Evolutionary conservation across 2,888 invertebrate genomes (phyloP), one percentile per base, ranked within the genome.

Genomic region (Drosophila leonis): DNA sequence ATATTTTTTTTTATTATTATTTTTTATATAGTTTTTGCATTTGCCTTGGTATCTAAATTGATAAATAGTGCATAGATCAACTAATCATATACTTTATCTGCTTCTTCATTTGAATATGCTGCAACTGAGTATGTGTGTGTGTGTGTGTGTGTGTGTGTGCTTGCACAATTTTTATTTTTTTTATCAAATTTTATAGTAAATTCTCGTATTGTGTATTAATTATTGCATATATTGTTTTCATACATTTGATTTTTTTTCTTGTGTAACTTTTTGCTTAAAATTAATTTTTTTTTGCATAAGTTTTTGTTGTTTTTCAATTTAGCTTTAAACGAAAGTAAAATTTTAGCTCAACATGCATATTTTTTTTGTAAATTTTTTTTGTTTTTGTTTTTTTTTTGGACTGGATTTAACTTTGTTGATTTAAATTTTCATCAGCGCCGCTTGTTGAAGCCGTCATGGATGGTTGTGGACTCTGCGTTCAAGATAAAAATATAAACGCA

Each of bases 361-460:
- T n/a, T n/a, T 35, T 48, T 48, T 46, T 24, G 12, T 20, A 24
- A 13, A 5, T 27, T 27, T 46, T 27, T 27, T 31, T 20, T 27
- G 15, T 46, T 27, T 27, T 31, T 20, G 15, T 27, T 31, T 8
- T 48, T 29, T 51, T 35, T 77, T 68, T 78, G 75, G 80, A 80
- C 80, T 68, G 65, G 77, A 81, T 91, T 92, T 92, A 91, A 87
- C 90, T 90, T 88, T 93, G 92, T 87, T 95, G 95, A 94, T 96
- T 96, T 94, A 96, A 94, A 94, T 96, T 96, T 93, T 95, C 96
- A 92, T 96, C 96, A 86, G 96, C 93, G 95, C 95, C 91, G 95
- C 95, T 91, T 93, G 94, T 92, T 94, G 94, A 92, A 93, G 93
- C 92, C 91, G 92, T 93, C 92, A 92, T 88, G 93, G 93, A 86